Base-by-base conservation (phyloP, 2,113 vertebrate genomes). In the Theristicus caerulescens region DNA sequence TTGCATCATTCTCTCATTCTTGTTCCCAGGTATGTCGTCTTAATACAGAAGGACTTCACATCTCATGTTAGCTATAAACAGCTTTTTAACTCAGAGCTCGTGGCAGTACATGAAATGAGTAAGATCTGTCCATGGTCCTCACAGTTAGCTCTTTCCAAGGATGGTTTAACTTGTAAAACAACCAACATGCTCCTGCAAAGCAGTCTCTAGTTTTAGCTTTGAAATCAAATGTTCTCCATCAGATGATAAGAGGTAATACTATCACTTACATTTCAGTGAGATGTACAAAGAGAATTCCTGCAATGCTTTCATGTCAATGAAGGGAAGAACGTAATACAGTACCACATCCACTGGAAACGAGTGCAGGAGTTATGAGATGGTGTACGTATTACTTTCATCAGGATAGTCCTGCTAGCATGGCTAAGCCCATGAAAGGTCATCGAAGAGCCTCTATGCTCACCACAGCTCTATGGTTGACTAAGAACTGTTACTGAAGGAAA, bases 41-140 rank as follows among this genome's bases (percentile, higher is more conserved):
- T 51, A 64, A 71, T 64, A 16, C 5, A 47, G 29, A 38, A 86
- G 38, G 32, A 22, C 16, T 47, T 79, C n/a, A 47, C 7, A 9
- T 59, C 16, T 59, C 22, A 20, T 24, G 10, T 38, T n/a, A 82
- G 27, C 7, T 34, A 13, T 29, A 26, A 74, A 58, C 5, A 74
- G 21, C 15, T 67, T 83, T 69, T 52, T 32, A 80, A 54, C 16
- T 36, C 10, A 0, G 54, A 82, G 58, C 40, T 38, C 20, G 24
- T 21, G 46, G 25, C 79, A 77, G 25, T 27, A 27, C 12, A 27
- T 20, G 22, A 51, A 79, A 77, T 67, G 18, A 77, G 11, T 31
- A 92, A 94, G 97, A 97, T 94, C 97, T 97, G 97, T 97, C 97
- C 96, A 97, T 97, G 96, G 95, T 96, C 88, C 97, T 96, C 89